Percentiles rank a stretch among this genome's conserved stretches.
These are phyloP conservation scores for Scophthalmus maximus DNA, from an alignment of 2,113 vertebrate species.

Conservation along the genomic window DNA sequence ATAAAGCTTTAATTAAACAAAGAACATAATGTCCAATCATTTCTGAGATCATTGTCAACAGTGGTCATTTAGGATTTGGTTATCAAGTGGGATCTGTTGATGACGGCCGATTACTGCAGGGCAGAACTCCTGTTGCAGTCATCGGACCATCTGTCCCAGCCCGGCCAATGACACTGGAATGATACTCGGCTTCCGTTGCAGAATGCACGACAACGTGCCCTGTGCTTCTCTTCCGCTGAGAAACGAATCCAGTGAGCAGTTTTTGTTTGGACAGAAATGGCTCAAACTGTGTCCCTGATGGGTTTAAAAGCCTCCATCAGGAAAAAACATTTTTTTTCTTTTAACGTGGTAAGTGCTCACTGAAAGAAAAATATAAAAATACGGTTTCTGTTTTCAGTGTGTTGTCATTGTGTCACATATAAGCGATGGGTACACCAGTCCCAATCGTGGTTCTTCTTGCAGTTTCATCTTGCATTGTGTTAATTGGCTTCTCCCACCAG, in stretches of 20 bases:
- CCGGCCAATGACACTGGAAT: constrained; percentile 59
- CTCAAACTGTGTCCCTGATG: constrained; percentile 29
- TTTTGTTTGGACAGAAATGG: constrained; percentile 48
- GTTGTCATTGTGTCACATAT: not conserved
- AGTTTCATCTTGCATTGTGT: constrained; percentile 58
- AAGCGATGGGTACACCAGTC: not conserved
- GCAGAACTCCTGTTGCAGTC: constrained; percentile 61
- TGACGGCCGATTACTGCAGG: constrained; percentile 64
- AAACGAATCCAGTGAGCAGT: constrained; percentile 31
- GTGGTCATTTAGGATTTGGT: constrained; percentile 51
- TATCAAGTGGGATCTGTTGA: constrained; percentile 55
- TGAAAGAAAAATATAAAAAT: not conserved
- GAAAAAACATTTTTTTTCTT: constrained; percentile 18
- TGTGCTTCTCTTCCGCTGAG: constrained; percentile 19
- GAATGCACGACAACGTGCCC: constrained; percentile 48
- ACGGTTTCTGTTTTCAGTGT: not conserved
- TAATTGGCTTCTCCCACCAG: constrained; percentile 73
- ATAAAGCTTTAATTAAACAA: constrained; percentile 9
- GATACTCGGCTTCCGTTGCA: constrained; percentile 46
- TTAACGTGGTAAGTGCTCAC: not conserved
- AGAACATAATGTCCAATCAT: constrained; percentile 13
- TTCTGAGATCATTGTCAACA: constrained; percentile 41
- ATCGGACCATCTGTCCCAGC: constrained; percentile 70
- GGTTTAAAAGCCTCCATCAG: constrained; percentile 24
- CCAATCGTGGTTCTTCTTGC: constrained; percentile 15